Base-by-base conservation (phyloP, 2,888 invertebrate genomes). In the Andrena haemorrhoa region DNA sequence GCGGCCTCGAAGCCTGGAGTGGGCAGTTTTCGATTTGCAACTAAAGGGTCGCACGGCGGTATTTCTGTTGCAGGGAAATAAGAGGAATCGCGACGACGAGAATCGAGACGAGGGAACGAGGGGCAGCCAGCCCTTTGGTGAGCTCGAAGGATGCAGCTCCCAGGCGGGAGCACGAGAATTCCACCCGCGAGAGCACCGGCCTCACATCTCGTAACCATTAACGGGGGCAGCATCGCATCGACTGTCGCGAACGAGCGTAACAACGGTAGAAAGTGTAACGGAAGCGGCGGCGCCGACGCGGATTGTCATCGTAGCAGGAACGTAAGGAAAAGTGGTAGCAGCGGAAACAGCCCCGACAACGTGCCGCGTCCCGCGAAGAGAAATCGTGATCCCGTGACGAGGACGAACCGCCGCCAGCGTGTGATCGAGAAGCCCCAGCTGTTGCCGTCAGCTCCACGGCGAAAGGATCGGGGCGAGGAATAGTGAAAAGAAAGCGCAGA, bases 81-180 rank as follows among this genome's bases (percentile, higher is more conserved):
- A 79, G 86, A 91, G 87, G 91, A 90, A 88, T 86, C 88, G 88
- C 88, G 87, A 86, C 84, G 85, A 86, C 84, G 91, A 88, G 84
- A 91, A 91, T 93, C 92, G 92, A 89, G 92, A 90, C 92, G 92
- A 92, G 93, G 93, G 92, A 91, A 92, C 89, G 92, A 91, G 93
- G 93, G 93, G 94, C 93, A 91, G 89, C 87, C 86, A 93, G 93
- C 93, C 94, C 93, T 93, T 93, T 93, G 93, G 93, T 90, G 93
- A 91, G 91, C 91, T 92, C 93, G 93, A 94, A 94, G 94, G 93
- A 94, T 94, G 94, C 94, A 93, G 93, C 94, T 93, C 93, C 93
- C 93, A 93, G 92, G 94, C 92, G 93, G 94, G 94, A 93, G 94
- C 94, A 91, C 92, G 92, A 93, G 91, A 85, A 93, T 92, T 91